Percentiles rank a stretch among this genome's conserved stretches.
These are phyloP conservation scores for Rhinogobio ventralis DNA, from an alignment of 2,797 vertebrate genomes.

Conservation along the genomic window DNA sequence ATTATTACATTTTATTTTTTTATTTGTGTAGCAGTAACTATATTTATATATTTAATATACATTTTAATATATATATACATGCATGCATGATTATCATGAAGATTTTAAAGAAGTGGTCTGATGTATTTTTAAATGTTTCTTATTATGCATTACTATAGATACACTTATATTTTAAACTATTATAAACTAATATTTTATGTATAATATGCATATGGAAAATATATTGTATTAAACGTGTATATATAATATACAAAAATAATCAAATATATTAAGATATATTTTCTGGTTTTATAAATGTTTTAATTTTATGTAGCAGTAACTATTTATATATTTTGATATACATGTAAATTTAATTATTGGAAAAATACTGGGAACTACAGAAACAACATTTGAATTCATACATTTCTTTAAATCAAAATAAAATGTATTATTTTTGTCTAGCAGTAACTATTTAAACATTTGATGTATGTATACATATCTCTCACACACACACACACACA, in stretches of 20 bases:
- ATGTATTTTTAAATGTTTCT: neutral
- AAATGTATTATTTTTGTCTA: no score
- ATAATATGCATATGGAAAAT: neutral
- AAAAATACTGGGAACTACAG: no score
- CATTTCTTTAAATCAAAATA: no score
- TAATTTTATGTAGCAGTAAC: neutral
- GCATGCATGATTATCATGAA: neutral
- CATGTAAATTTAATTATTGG: no score
- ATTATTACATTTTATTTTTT: neutral
- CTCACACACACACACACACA: no score
- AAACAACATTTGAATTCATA: no score
- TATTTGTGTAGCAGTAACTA: neutral
- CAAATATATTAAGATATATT: neutral
- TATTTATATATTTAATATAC: neutral
- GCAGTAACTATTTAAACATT: no score
- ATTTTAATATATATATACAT: neutral
- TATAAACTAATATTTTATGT: no score
- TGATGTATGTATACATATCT: no score
- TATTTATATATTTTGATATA: neutral
- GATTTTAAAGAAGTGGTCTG: neutral
- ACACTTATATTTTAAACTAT: no score
- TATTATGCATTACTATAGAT: no score
- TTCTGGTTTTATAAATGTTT: neutral
- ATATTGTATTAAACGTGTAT: neutral
- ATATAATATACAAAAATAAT: neutral